phyloP scores from a whole-genome alignment of 2,113 vertebrate species.

The Pomatostomus ruficeps region DNA sequence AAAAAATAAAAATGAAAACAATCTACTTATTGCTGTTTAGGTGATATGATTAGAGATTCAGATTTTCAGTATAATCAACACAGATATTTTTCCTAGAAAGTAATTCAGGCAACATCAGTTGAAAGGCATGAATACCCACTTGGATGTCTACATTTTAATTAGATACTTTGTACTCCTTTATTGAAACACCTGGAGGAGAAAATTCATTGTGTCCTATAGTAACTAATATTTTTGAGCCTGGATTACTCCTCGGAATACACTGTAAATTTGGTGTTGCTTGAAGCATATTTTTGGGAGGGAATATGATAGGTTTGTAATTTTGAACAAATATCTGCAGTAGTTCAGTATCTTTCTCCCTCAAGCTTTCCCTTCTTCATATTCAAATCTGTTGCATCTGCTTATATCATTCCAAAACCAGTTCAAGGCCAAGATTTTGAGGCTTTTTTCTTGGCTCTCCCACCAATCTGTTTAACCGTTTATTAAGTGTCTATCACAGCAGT shows the following conservation, averaged over 20 bases:
- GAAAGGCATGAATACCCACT: not conserved
- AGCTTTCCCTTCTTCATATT: not conserved
- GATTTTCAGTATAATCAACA: not conserved
- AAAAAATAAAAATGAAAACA: not conserved
- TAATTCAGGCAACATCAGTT: not conserved
- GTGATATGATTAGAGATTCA: not conserved
- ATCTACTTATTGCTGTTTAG: not conserved
- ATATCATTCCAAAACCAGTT: not conserved
- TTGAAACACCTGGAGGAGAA: not conserved
- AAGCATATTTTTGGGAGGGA: not conserved
- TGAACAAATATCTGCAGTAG: not conserved
- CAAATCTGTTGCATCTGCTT: not conserved
- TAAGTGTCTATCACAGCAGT: slow-evolving; percentile 25
- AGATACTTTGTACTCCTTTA: not conserved
- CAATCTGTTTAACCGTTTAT: slow-evolving; percentile 47
- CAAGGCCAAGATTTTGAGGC: not conserved
- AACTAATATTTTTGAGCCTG: not conserved
- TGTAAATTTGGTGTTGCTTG: not conserved
- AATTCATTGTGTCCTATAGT: not conserved
- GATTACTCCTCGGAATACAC: not conserved
- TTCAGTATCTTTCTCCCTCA: not conserved
- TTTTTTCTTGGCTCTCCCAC: not conserved
- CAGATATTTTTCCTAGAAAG: not conserved
- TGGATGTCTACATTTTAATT: not conserved
- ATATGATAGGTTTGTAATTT: not conserved